phyloP scores from a whole-genome alignment of 2,888 invertebrate genomes.

The Drosophila aldrichi region DNA sequence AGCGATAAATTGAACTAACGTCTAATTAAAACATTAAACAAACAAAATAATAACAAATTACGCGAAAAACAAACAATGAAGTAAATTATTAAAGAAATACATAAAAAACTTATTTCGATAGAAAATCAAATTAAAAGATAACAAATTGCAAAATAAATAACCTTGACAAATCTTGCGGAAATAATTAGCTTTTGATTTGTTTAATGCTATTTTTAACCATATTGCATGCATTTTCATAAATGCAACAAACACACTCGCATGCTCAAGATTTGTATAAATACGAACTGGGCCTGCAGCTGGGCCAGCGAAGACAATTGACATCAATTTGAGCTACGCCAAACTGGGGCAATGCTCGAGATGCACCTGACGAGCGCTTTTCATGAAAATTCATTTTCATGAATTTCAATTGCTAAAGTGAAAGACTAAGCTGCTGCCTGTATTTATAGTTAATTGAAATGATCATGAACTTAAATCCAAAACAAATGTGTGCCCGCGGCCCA shows the following conservation, averaged over 20 bases:
- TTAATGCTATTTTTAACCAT: neutral
- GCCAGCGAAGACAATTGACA: conserved; percentile 27
- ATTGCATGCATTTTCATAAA: conserved; percentile 4
- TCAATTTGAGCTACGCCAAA: conserved; percentile 31
- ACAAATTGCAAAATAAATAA: neutral
- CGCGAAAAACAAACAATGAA: neutral
- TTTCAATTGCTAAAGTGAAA: conserved; percentile 40
- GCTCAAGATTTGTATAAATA: neutral
- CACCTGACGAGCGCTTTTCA: conserved; percentile 46
- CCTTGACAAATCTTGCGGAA: conserved; percentile 11
- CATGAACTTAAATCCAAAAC: conserved; percentile 67
- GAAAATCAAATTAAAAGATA: conserved; percentile 18
- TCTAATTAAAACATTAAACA: conserved; percentile 1
- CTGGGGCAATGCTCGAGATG: conserved; percentile 43
- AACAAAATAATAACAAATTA: too few species aligned
- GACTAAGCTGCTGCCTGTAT: conserved; percentile 12
- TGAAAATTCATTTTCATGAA: conserved; percentile 9
- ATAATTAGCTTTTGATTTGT: neutral
- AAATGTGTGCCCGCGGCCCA: conserved; percentile 12
- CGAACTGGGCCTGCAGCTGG: conserved; percentile 21
- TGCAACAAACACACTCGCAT: neutral
- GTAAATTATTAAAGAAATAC: neutral
- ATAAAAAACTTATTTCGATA: neutral
- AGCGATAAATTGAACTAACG: neutral
- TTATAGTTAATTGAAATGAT: conserved; percentile 65